These are phyloP conservation scores for Rambutsinella grinnellia DNA, from an alignment of 2,888 invertebrate genomes.

Conservation along the genomic window DNA sequence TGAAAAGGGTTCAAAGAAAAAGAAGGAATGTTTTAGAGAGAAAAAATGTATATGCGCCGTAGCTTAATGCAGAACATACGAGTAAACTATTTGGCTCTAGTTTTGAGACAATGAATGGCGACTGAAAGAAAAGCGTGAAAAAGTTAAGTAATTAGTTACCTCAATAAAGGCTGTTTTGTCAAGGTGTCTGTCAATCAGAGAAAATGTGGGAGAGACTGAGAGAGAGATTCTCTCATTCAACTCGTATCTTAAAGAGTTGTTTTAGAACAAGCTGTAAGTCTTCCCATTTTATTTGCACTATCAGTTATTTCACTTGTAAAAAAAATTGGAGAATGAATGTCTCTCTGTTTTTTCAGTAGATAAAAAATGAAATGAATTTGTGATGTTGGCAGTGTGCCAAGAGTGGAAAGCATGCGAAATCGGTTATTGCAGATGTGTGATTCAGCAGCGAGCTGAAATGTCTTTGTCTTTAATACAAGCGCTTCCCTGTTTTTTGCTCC, in stretches of 20 bases:
- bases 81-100: too few relatives aligned
- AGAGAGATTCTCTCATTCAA: background rate
- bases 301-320: conserved; percentile 1
- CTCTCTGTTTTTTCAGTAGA: conserved; percentile 20
- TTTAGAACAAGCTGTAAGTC: too few relatives aligned
- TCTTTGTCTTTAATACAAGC: background rate
- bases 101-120: background rate
- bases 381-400: background rate
- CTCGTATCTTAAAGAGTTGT: too few relatives aligned
- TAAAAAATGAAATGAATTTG: background rate
- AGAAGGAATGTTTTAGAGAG: too few relatives aligned
- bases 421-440: conserved; percentile 39
- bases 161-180: conserved; percentile 44
- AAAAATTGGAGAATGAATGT: conserved; percentile 21
- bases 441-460: background rate
- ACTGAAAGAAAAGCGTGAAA: conserved; percentile 4
- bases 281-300: too few relatives aligned
- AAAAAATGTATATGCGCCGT: too few relatives aligned
- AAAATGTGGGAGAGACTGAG: background rate
- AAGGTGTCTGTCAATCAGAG: conserved; percentile 56
- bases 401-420: conserved; percentile 43
- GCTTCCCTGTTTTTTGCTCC: conserved; percentile 57
- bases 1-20: too few relatives aligned
- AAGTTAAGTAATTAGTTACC: conserved; percentile 32
- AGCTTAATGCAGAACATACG: too few relatives aligned